Percentiles rank a stretch among this genome's conserved stretches.
Conservation (phyloP, 1,140 invertebrate species). For the Leptopilina boulardi region DNA sequence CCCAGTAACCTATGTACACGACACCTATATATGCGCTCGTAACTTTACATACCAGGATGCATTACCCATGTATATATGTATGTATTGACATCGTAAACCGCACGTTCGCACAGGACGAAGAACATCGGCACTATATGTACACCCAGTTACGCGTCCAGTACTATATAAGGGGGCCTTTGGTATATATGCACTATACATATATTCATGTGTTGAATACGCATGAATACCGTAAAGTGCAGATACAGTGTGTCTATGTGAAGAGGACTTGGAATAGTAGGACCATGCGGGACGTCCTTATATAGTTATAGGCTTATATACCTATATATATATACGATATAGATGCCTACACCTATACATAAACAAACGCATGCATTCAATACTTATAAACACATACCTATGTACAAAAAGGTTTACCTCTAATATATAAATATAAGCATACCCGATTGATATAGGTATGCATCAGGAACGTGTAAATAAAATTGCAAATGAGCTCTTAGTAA, state of each 20-base stretch:
- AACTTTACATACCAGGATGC: conserved; percentile 59
- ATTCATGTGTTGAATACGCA: conserved; percentile 52
- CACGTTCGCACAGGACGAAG: conserved; percentile 50
- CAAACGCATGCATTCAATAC: too few species aligned
- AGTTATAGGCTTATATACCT: conserved; percentile 27
- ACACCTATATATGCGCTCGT: conserved; percentile 58
- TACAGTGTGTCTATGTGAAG: conserved; percentile 45
- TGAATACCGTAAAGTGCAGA: conserved; percentile 51
- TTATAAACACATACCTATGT: too few species aligned
- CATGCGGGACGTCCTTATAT: conserved; percentile 50
- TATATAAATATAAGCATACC: conserved; percentile 18
- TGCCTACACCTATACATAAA: too few species aligned
- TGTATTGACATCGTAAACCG: conserved; percentile 61
- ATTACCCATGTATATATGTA: conserved; percentile 56
- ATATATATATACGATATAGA: too few species aligned
- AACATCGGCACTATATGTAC: conserved; percentile 58
- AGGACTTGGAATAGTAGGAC: conserved; percentile 50
- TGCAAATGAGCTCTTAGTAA: conserved; percentile 36
- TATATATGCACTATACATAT: conserved; percentile 56
- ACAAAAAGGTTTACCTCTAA: too few species aligned
- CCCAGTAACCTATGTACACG: conserved; percentile 61
- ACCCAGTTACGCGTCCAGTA: conserved; percentile 53
- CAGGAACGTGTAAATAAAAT: conserved; percentile 42
- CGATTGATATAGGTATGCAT: neutral
- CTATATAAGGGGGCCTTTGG: conserved; percentile 53